phyloP scores from a whole-genome alignment of 2,113 vertebrate species.

The Raja brachyura region DNA sequence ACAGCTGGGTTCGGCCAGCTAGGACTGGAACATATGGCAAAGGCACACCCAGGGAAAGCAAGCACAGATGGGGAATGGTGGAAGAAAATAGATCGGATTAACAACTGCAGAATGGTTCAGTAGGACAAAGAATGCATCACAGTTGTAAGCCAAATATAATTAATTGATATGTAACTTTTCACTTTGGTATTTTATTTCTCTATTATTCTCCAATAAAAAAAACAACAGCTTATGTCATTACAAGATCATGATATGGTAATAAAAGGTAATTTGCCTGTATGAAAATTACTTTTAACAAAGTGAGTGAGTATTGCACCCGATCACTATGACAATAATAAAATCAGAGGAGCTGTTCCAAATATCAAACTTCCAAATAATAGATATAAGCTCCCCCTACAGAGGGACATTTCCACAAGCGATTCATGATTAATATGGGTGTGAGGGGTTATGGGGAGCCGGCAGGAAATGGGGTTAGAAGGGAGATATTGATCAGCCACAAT shows the following conservation, averaged over 20 bases:
- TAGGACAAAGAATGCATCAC: not conserved
- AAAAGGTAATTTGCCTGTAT: not conserved
- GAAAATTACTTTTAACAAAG: not conserved
- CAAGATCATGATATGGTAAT: not conserved
- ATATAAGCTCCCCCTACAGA: too few relatives aligned
- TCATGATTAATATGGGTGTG: too few relatives aligned
- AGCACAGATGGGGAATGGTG: not conserved
- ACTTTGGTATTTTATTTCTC: not conserved
- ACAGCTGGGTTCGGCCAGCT: not conserved
- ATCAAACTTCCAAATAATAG: not conserved
- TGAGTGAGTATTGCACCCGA: not conserved
- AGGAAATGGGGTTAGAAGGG: too few relatives aligned
- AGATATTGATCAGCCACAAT: too few relatives aligned
- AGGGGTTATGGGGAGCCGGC: too few relatives aligned
- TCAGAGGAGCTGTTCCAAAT: not conserved
- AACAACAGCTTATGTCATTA: not conserved
- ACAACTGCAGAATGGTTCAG: not conserved
- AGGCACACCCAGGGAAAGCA: not conserved
- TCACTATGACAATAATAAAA: not conserved
- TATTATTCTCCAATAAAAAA: not conserved
- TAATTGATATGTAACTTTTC: not conserved
- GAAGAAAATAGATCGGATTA: not conserved
- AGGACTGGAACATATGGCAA: not conserved
- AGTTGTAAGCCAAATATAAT: not conserved
- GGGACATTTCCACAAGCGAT: not conserved